Evolutionary conservation across 2,888 invertebrate species (phyloP), one percentile per base, ranked within the genome.

Genomic region (Spatulosminthurus flaviceps): DNA sequence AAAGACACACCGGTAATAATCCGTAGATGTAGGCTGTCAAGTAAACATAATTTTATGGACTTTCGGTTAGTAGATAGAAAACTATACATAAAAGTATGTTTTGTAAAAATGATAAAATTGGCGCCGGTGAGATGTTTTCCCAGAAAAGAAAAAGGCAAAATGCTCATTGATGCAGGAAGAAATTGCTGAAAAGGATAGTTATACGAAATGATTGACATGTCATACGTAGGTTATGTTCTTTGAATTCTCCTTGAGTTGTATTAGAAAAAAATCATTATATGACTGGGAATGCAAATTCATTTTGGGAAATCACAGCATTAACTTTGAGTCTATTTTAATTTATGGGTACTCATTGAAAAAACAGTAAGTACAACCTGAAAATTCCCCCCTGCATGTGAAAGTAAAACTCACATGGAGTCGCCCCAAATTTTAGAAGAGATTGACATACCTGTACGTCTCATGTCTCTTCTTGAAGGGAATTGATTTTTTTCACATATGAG

Each of bases 91-190:
- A n/a, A n/a, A n/a, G n/a, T n/a, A n/a, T n/a, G n/a, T n/a, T n/a
- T 9, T 34, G 34, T 34, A 34, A 34, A 34, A 34, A 34, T 9
- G 4, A 9, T 34, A 34, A 51, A 51, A 51, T n/a, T 19, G n/a
- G n/a, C n/a, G n/a, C 1, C 51, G 5, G 51, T 51, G 51, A 51
- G 51, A 51, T 51, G 5, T 51, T 51, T 51, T 51, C 4, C 16
- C 4, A n/a, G 51, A 51, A 51, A 51, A 51, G 51, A 51, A 51
- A 51, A 51, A 51, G 51, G 16, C 51, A 51, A 51, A 51, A 51
- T 19, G 51, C 16, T 51, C 51, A 19, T 13, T 51, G 51, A 51
- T 51, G 51, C 51, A 51, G n/a, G 2, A 19, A 51, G 51, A 51
- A 51, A 51, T 51, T 51, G 9, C 16, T 51, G 51, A 51, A 51